Evolutionary conservation across 2,888 invertebrate species (phyloP), one percentile per base, ranked within the genome.

Genomic region (Athalia rosae): DNA sequence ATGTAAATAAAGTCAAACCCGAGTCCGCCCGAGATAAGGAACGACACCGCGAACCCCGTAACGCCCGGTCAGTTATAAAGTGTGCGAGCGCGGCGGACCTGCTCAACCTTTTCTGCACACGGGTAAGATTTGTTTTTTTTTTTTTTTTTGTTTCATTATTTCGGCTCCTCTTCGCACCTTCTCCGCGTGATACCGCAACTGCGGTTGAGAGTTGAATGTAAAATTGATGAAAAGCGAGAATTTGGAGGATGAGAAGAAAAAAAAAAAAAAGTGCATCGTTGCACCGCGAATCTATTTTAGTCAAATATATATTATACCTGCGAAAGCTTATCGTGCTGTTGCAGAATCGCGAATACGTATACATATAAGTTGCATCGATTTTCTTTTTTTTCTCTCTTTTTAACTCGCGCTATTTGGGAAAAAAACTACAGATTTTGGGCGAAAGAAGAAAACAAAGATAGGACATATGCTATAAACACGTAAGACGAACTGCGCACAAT

Each of bases 401-500:
- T n/a, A 28, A 28, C 28, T 28, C 28, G 28, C 28, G 67, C 67
- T 67, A 67, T 53, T 53, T 50, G 15, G 11, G 41, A 50, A 67
- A 28, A 50, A 67, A 15, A 67, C 48, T 66, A 66, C 66, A 66
- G 66, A 66, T 66, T 66, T 15, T 45, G 66, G 45, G 15, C 28
- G 9, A 67, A 53, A 8, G 11, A 28, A 67, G 8, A 67, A 50
- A 45, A 45, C 53, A 45, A 43, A 45, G n/a, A 61, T 61, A 45
- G 41, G 56, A n/a, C 66, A 11, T 4, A 50, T 11, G n/a, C n/a
- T n/a, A 41, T 5, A 41, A 28, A 53, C 28, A 5, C 5, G 41
- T 7, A 11, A 11, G 43, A 43, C 28, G 9, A 15, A 6, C 11
- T 28, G 41, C 53, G 8, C 41, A 58, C 8, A 5, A 28, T 13